Evolutionary conservation across 2,113 vertebrate genomes (phyloP).

Genomic region (Actinemys pallida): DNA sequence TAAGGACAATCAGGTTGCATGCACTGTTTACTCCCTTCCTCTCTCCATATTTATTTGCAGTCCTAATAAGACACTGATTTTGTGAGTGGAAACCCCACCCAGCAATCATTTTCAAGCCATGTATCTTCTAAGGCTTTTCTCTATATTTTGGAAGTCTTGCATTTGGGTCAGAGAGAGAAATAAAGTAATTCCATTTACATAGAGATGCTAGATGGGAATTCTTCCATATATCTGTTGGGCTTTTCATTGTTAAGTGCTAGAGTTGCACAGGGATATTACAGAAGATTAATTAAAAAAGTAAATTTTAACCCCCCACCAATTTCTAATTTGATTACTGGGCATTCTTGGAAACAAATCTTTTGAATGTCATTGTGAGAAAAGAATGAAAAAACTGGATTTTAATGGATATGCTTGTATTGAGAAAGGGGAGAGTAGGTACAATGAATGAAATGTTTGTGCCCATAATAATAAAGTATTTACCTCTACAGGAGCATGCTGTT

Average conservation of each 20-base stretch:
- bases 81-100: neutral
- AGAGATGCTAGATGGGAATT: neutral
- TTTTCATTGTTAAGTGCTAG: slow-evolving; percentile 4
- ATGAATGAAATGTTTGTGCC: slow-evolving; percentile 44
- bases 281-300: slow-evolving; percentile 16
- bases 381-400: slow-evolving; percentile 56
- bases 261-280: neutral
- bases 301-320: neutral
- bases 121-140: neutral
- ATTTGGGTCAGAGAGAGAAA: neutral
- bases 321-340: slow-evolving; percentile 9
- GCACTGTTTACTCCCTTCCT: neutral
- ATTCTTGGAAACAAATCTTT: slow-evolving; percentile 18
- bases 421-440: slow-evolving; percentile 2
- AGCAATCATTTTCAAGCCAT: neutral
- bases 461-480: slow-evolving; percentile 46
- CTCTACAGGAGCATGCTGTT: slow-evolving; percentile 60
- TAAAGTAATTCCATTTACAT: neutral
- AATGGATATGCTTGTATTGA: slow-evolving; percentile 35
- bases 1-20: neutral
- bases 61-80: neutral
- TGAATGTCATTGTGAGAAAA: slow-evolving; percentile 29
- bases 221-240: neutral
- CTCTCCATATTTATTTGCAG: neutral
- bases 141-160: neutral